Evolutionary conservation across 2,797 vertebrate species (phyloP).

Genomic region (Halcyon smyrnensis): DNA sequence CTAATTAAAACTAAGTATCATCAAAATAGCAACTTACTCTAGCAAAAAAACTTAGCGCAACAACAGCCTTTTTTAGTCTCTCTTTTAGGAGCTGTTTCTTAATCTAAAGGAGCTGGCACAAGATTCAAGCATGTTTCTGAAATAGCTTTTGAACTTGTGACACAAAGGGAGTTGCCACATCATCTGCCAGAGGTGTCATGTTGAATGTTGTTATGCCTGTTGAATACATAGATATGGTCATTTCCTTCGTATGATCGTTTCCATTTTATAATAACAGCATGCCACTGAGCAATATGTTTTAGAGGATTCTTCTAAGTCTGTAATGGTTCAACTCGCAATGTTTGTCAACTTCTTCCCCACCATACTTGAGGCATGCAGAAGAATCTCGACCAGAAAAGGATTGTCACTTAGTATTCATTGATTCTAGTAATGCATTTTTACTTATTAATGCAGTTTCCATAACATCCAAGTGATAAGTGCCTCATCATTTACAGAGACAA

Average conservation of each 20-base stretch:
- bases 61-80: background rate
- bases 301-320: background rate
- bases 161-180: background rate
- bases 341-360: background rate
- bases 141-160: background rate
- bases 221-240: background rate
- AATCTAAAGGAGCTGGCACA: background rate
- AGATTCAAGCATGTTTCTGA: background rate
- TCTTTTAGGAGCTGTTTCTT: background rate
- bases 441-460: constrained; percentile 30
- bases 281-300: background rate
- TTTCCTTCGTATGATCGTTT: background rate
- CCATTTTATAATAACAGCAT: background rate
- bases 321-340: background rate
- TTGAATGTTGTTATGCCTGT: background rate
- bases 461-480: constrained; percentile 1
- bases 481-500: constrained; percentile 18
- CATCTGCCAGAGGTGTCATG: background rate
- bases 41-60: background rate
- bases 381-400: background rate
- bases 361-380: background rate
- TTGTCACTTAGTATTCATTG: background rate
- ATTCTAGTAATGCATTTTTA: constrained; percentile 20
- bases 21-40: background rate
- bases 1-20: background rate